Evolutionary conservation across 2,888 invertebrate species (phyloP), one percentile per base, ranked within the genome.

Genomic region (Hypselothyrea guttata): DNA sequence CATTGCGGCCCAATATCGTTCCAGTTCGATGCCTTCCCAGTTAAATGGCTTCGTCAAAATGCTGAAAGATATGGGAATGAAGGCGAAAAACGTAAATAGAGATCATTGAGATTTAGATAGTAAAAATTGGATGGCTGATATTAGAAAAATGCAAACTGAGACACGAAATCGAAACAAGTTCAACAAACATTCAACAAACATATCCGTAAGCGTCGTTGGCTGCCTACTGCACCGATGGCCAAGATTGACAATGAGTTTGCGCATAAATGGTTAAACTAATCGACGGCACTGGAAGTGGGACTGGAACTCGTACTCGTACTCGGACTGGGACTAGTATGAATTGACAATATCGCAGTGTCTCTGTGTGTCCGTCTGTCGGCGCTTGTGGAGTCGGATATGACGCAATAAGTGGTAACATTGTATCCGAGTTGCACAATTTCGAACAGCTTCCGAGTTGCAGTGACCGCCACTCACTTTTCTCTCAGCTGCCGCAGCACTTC

Each of bases 11-110:
- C 89, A 87, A 72, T 93, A 93, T 30, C 82, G 86, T 34, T 89
- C 84, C 54, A 94, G 88, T 88, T 94, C 94, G 59, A 91, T 89
- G 45, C 92, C 93, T 90, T 94, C 94, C 95, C 94, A 95, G 75
- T 89, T 73, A 28, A 84, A 65, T 58, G 88, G 79, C 67, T 90
- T 90, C 15, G 91, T 72, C 67, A 91, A 90, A 48, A 89, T 82
- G 28, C 93, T 90, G 72, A 88, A 90, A 74, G 75, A 63, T 42
- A 27, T 11, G 9, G n/a, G 33, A 12, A 31, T 18, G 46, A 58
- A 69, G 41, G 66, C 58, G 59, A 56, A 15, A 2, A 42, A 61
- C 16, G 37, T 30, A 65, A 47, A 41, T 54, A 18, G 13, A 62
- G 54, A 62, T 66, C 27, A 56, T 42, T 30, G 27, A 63, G 61